These are phyloP conservation scores for Meandrina meandrites DNA, from an alignment of 92 coral and sea anemone genomes.

Conservation along the genomic window DNA sequence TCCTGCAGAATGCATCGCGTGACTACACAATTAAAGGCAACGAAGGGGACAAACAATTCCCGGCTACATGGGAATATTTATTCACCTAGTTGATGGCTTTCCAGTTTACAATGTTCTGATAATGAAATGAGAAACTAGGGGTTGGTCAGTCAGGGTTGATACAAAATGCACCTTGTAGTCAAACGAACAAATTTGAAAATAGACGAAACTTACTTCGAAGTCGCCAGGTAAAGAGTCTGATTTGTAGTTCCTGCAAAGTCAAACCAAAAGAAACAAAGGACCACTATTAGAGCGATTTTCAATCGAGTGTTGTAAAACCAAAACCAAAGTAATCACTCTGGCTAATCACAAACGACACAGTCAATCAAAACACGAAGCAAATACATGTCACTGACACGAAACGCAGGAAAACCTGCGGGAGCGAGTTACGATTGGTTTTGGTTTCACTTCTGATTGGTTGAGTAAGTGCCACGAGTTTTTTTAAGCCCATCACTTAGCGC, in stretches of 20 bases:
- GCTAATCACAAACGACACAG: too few species aligned
- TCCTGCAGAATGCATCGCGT: not conserved
- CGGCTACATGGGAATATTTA: not conserved
- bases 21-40: not conserved
- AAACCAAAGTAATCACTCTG: too few species aligned
- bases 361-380: too few species aligned
- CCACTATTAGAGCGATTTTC: not conserved
- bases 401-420: too few species aligned
- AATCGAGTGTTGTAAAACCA: too few species aligned
- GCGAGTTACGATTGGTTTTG: too few species aligned
- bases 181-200: not conserved
- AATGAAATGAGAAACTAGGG: not conserved
- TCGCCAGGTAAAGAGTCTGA: slow-evolving; percentile 41
- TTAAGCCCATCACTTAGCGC: too few species aligned
- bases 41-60: not conserved
- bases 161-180: not conserved
- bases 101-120: not conserved
- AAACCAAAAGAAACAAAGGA: not conserved
- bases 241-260: slow-evolving; percentile 26
- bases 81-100: not conserved
- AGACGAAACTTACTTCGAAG: slow-evolving; percentile 57
- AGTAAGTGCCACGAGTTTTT: too few species aligned
- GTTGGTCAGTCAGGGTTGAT: not conserved
- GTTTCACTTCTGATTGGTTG: too few species aligned
- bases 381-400: too few species aligned